Percentiles rank a stretch among this genome's conserved stretches.
Evolutionary conservation across 2,797 vertebrate species (phyloP).

Genomic region (Lerista edwardsae): DNA sequence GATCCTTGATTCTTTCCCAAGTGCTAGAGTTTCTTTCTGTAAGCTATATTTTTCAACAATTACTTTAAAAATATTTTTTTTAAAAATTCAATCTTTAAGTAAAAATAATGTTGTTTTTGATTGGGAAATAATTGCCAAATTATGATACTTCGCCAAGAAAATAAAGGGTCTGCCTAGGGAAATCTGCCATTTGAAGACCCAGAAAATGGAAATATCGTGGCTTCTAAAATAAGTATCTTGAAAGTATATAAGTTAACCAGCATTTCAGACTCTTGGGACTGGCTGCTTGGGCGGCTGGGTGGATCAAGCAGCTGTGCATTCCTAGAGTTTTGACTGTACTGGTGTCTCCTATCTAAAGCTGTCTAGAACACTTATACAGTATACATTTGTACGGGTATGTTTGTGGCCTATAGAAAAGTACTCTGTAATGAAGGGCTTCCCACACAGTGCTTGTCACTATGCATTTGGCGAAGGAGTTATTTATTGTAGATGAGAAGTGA

Average conservation of each 20-base stretch:
- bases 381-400: slow-evolving; percentile 34
- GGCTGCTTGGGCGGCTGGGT: slow-evolving; percentile 40
- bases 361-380: slow-evolving; percentile 49
- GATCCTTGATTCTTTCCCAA: not conserved
- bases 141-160: not conserved
- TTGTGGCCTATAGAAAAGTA: slow-evolving; percentile 3
- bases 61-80: not conserved
- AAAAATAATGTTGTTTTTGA: not conserved
- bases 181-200: slow-evolving; percentile 24
- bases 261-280: slow-evolving; percentile 41
- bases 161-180: not conserved
- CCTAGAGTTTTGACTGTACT: slow-evolving; percentile 59
- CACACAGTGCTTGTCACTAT: not conserved
- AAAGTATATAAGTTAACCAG: slow-evolving; percentile 15
- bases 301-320: slow-evolving; percentile 71
- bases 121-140: too few species aligned
- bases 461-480: slow-evolving; percentile 42
- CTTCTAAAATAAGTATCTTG: slow-evolving; percentile 47
- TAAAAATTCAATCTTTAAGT: not conserved
- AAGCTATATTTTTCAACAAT: not conserved
- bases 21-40: not conserved
- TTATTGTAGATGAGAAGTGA: slow-evolving; percentile 26
- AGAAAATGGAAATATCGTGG: slow-evolving; percentile 35
- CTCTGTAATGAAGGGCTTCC: slow-evolving; percentile 10
- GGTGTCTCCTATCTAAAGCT: slow-evolving; percentile 39